phyloP scores from a whole-genome alignment of 2,113 vertebrate species.

The Colaptes auratus region DNA sequence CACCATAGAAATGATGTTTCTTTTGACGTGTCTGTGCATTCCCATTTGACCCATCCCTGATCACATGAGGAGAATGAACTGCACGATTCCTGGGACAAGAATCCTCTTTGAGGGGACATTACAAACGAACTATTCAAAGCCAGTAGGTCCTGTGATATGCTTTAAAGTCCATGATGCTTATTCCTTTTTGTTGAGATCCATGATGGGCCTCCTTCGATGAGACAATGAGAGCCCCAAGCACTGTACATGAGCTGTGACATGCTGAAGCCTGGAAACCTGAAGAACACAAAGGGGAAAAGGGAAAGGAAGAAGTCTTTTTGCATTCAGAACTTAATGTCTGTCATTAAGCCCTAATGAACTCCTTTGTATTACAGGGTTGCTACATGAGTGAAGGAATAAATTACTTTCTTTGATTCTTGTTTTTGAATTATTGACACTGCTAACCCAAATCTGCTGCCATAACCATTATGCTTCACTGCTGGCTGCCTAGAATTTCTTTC shows the following conservation, averaged over 20 bases:
- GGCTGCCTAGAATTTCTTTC: background rate
- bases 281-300: background rate
- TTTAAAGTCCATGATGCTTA: background rate
- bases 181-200: background rate
- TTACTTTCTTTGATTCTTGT: background rate
- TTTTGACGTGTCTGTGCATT: background rate
- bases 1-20: background rate
- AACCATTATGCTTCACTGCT: background rate
- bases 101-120: background rate
- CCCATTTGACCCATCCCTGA: background rate
- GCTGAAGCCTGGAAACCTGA: background rate
- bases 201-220: background rate
- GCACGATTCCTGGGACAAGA: fast-evolving
- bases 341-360: background rate
- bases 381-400: background rate
- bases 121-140: background rate
- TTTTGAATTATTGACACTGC: background rate
- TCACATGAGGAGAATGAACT: background rate
- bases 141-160: background rate
- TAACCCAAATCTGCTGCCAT: background rate
- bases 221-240: background rate
- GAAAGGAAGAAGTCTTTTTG: background rate
- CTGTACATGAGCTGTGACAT: background rate
- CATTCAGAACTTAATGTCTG: background rate
- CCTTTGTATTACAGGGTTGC: background rate